Base-by-base conservation (phyloP, 2,113 vertebrate genomes). In the Lepus timidus region DNA sequence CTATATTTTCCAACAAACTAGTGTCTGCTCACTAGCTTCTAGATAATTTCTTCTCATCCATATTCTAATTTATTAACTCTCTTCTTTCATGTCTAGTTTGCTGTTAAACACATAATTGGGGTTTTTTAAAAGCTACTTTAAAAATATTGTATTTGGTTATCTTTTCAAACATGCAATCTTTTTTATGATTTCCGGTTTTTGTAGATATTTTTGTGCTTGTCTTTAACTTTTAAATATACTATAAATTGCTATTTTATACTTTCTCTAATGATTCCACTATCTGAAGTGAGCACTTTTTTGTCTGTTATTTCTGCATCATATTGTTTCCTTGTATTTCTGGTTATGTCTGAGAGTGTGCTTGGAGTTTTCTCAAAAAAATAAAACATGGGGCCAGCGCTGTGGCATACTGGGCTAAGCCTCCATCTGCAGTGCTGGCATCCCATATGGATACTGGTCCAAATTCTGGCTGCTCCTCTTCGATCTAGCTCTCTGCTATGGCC, bases 121-220 rank as follows among this genome's bases (percentile, higher is more conserved):
- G 17, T 67, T 78, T 36, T 89, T 67, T 73, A 61, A 64, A 49
- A 44, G 36, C 62, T 75, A 74, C 33, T 70, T 80, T 4, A 74
- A n/a, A 64, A 82, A 92, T 73, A 31, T 31, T 81, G 44, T 55
- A 71, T 90, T 49, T 90, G 67, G n/a, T 86, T 82, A 67, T 62
- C 80, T 81, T 86, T 25, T 10, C 22, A 71, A 76, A 83, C 13
- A 83, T 13, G 20, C 74, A 84, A 27, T 80, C 55, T 44, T 65
- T 87, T 67, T 91, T 29, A 94, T 49, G 58, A 12, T 87, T 65
- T 64, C 17, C 52, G 86, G 58, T 27, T 65, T 91, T 39, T 65
- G 29, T 64, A 74, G 39, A 23, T 74, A 55, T 91, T 90, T 90
- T 64, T 31, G 71, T 79, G 33, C 4, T 68, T 82, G 29, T 64